phyloP scores from a whole-genome alignment of 2,888 invertebrate genomes.

The Caenorhabditis wallacei region DNA sequence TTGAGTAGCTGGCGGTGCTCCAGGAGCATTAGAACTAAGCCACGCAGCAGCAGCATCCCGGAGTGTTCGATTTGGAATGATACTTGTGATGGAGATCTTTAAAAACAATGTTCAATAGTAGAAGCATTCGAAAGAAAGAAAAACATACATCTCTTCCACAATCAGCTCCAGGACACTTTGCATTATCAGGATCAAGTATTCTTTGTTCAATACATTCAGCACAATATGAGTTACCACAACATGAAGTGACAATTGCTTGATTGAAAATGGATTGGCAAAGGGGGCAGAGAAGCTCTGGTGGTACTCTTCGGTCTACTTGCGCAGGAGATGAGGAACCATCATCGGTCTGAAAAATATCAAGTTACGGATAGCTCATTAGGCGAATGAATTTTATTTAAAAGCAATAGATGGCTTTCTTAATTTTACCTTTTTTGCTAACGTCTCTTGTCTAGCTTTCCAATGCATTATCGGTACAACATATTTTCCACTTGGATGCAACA shows the following conservation, averaged over 20 bases:
- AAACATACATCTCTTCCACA: slow-evolving; percentile 56
- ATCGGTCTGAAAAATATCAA: slow-evolving; percentile 24
- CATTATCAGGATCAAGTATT: slow-evolving; percentile 73
- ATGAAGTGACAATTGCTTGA: slow-evolving; percentile 98
- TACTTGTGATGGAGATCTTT: slow-evolving; percentile 69
- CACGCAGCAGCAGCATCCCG: slow-evolving; percentile 77
- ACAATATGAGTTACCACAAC: slow-evolving; percentile 98
- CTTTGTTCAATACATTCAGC: slow-evolving; percentile 90
- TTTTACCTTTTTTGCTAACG: slow-evolving; percentile 61
- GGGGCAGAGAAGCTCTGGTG: slow-evolving; percentile 93
- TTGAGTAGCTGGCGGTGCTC: slow-evolving; percentile 5
- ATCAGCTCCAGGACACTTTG: slow-evolving; percentile 72
- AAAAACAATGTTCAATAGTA: not conserved
- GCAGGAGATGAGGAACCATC: slow-evolving; percentile 51
- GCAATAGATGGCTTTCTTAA: no score
- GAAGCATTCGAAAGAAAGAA: not conserved
- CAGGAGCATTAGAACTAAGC: slow-evolving; percentile 45
- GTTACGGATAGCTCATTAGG: not conserved
- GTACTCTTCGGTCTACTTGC: slow-evolving; percentile 87
- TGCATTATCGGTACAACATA: slow-evolving; percentile 85
- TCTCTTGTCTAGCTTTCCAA: slow-evolving; percentile 89
- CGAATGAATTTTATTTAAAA: not conserved
- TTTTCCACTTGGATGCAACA: slow-evolving; percentile 84
- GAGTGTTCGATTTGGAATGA: slow-evolving; percentile 79
- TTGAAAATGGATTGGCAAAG: slow-evolving; percentile 89